Percentiles rank a stretch among this genome's conserved stretches.
These are phyloP conservation scores for Drosophila neocordata DNA, from an alignment of 1,140 invertebrate genomes.

Conservation along the genomic window DNA sequence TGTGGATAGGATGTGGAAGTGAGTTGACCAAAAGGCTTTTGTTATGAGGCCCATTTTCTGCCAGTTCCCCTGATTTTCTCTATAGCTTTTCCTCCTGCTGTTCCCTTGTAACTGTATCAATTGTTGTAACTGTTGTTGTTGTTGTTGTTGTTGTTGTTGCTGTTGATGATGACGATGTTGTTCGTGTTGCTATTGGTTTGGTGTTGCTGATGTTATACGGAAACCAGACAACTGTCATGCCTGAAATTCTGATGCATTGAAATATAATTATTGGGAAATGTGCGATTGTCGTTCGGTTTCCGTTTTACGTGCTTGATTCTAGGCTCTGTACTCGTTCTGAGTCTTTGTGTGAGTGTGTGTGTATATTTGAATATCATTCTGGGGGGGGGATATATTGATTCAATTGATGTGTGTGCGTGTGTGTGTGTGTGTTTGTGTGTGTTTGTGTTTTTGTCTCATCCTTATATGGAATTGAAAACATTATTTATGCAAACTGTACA, in stretches of 20 bases:
- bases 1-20: conserved; percentile 17
- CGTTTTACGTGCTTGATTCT: conserved; percentile 60
- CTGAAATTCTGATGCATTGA: conserved; percentile 79
- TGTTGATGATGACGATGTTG: conserved; percentile 25
- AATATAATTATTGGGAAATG: conserved; percentile 82
- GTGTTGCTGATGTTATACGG: conserved; percentile 47
- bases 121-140: conserved; percentile 19
- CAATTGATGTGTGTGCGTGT: background rate
- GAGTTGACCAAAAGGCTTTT: conserved; percentile 47
- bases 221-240: conserved; percentile 73
- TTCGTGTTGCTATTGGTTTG: conserved; percentile 33
- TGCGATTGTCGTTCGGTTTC: conserved; percentile 79
- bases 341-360: background rate
- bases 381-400: conserved; percentile 6
- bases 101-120: conserved; percentile 58
- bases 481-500: conserved; percentile 9
- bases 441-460: background rate
- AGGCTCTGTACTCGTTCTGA: background rate
- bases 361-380: background rate
- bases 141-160: conserved; percentile 26
- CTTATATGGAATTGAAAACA: background rate
- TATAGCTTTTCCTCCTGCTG: background rate
- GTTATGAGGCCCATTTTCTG: conserved; percentile 39
- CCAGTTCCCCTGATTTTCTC: background rate
- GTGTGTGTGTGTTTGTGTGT: background rate